Percentiles rank a stretch among this genome's conserved stretches.
These are phyloP conservation scores for Diplosoma virens DNA, from an alignment of 23 tunicate species.

Conservation along the genomic window DNA sequence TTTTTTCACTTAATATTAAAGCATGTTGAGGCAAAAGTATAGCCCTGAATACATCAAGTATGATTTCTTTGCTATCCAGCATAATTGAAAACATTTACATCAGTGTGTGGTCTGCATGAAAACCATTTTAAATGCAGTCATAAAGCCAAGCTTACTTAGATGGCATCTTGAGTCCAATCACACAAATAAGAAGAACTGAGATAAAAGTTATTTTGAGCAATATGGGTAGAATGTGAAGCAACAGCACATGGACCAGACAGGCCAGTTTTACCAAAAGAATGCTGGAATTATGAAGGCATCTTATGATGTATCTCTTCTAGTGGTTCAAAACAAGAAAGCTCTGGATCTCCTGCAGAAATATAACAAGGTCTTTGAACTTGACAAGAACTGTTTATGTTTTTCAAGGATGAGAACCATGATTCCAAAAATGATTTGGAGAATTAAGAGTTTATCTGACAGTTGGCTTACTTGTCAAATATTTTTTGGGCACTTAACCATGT, in stretches of 20 bases:
- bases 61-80: slow-evolving; percentile 28
- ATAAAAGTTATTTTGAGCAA: slow-evolving; percentile 37
- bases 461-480: slow-evolving; percentile 66
- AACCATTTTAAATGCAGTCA: slow-evolving; percentile 23
- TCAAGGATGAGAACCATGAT: slow-evolving; percentile 45
- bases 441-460: slow-evolving; percentile 48
- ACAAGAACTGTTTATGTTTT: slow-evolving; percentile 2
- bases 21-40: slow-evolving; percentile 22
- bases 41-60: slow-evolving; percentile 17
- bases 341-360: slow-evolving; percentile 19
- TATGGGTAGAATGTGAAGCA: slow-evolving; percentile 29
- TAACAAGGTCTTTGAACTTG: slow-evolving; percentile 27
- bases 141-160: slow-evolving; percentile 25
- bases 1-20: slow-evolving; percentile 1
- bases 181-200: slow-evolving; percentile 44
- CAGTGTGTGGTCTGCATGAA: slow-evolving; percentile 49
- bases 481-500: slow-evolving; percentile 40
- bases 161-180: slow-evolving; percentile 48
- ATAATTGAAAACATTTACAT: slow-evolving; percentile 5
- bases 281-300: slow-evolving; percentile 34
- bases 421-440: slow-evolving; percentile 43
- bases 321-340: slow-evolving; percentile 50
- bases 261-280: slow-evolving; percentile 43
- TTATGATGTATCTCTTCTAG: slow-evolving; percentile 34
- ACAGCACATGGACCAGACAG: slow-evolving; percentile 49